Evolutionary conservation across 2,797 vertebrate species (phyloP), one percentile per base, ranked within the genome.

Genomic region (Alcedo quadribrachys): DNA sequence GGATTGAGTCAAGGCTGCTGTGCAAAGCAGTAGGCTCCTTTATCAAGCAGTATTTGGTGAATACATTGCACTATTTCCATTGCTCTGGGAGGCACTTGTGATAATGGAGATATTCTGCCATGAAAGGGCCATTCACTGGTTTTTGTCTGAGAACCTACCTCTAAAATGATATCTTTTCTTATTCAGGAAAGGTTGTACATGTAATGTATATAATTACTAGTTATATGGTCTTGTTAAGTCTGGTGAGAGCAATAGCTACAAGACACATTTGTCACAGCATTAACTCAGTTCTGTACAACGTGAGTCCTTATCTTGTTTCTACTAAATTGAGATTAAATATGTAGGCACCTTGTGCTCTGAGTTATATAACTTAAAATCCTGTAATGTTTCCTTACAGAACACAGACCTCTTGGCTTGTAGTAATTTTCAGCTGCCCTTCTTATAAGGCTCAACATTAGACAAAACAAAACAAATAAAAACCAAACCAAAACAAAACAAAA

Each of bases 1-100:
- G 93, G 93, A 95, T 78, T 94, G 48, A 11, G 20, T 4, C 2
- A 30, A 73, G 51, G 68, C 78, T 71, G 73, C 33, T 69, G 62
- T 37, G 85, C 90, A 81, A 61, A 74, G 61, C 78, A 68, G 58
- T 35, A 42, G 60, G 46, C 46, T 78, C 67, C 53, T 87, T 75
- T 69, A 65, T 79, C 91, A 55, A 12, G n/a, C 42, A 48, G 6
- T 55, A 42, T 42, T 78, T 7, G 19, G 32, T 60, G 60, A 71
- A 51, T 27, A 18, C 0, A 0, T 69, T 58, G 33, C 40, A 37
- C 86, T 1, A 0, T 65, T 81, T 45, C 30, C 45, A 9, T 21
- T 33, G 50, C 57, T 67, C 30, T 22, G 62, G 7, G 57, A 91
- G 60, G 6, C 40, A 50, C 19, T 45, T 15, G 27, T 43, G 67